phyloP scores from a whole-genome alignment of 2,797 vertebrate genomes.

The Scarus forsteni region DNA sequence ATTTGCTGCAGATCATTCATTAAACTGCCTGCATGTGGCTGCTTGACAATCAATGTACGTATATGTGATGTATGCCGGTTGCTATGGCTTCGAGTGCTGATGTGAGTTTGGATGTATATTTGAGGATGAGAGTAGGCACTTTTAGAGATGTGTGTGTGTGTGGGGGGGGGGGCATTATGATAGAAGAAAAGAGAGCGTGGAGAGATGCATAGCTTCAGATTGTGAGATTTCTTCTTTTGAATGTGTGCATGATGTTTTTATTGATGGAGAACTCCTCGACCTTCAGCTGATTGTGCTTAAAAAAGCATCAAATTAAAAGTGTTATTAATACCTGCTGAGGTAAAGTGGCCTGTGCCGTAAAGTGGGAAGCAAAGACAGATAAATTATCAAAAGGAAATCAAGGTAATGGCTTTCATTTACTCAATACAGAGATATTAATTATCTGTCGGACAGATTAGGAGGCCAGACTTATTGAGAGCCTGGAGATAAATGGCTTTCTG shows the following conservation, averaged over 20 bases:
- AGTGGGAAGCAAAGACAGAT: slow-evolving; percentile 65
- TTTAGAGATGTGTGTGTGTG: slow-evolving; percentile 3
- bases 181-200: slow-evolving; percentile 38
- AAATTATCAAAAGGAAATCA: slow-evolving; percentile 78
- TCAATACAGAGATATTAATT: slow-evolving; percentile 86
- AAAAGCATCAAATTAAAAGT: slow-evolving; percentile 31
- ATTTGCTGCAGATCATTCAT: slow-evolving; percentile 34
- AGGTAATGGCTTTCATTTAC: slow-evolving; percentile 83
- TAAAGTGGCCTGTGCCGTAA: slow-evolving; percentile 57
- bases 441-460: slow-evolving; percentile 75
- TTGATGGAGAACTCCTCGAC: slow-evolving; percentile 32
- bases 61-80: slow-evolving; percentile 54
- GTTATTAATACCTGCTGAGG: slow-evolving; percentile 66
- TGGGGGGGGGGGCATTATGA: slow-evolving; percentile 16
- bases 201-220: slow-evolving; percentile 16
- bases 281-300: slow-evolving; percentile 27
- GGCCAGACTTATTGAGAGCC: slow-evolving; percentile 69
- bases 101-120: slow-evolving; percentile 49
- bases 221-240: background rate
- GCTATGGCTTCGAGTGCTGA: slow-evolving; percentile 66
- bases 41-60: slow-evolving; percentile 36
- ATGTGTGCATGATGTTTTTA: slow-evolving; percentile 5
- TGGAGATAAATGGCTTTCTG: slow-evolving; percentile 76
- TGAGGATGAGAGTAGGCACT: slow-evolving; percentile 41
- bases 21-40: slow-evolving; percentile 29